Percentiles rank a stretch among this genome's conserved stretches.
phyloP scores from a whole-genome alignment of 2,888 invertebrate genomes.

The Plebejus melissa region DNA sequence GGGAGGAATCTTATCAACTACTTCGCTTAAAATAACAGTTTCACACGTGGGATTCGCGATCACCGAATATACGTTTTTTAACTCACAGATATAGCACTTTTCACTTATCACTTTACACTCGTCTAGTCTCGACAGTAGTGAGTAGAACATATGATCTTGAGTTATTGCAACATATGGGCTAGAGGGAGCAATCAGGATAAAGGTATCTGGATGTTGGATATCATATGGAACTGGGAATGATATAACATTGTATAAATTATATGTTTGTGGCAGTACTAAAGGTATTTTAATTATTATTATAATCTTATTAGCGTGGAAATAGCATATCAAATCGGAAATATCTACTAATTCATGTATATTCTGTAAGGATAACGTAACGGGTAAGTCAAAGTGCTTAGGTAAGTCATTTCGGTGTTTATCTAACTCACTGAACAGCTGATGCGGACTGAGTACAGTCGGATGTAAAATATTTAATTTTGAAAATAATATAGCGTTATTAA shows the following conservation, averaged over 20 bases:
- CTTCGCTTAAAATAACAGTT: constrained; percentile 16
- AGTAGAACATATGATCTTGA: constrained; percentile 16
- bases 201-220: constrained; percentile 11
- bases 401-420: constrained; percentile 14
- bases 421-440: constrained; percentile 10
- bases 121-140: constrained; percentile 7
- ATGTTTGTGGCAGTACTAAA: constrained; percentile 1
- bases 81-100: constrained; percentile 19
- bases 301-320: neutral
- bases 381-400: constrained; percentile 20
- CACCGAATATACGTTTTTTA: constrained; percentile 7
- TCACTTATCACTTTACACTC: constrained; percentile 19
- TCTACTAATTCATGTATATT: constrained; percentile 17
- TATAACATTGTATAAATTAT: neutral
- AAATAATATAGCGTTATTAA: constrained; percentile 22
- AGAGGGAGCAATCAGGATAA: constrained; percentile 14
- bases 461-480: constrained; percentile 18
- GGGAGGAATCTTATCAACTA: constrained; percentile 16
- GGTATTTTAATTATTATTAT: neutral
- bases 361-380: neutral
- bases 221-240: constrained; percentile 6
- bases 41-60: constrained; percentile 22
- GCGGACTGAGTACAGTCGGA: constrained; percentile 12
- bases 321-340: constrained; percentile 6
- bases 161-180: constrained; percentile 23